Evolutionary conservation across 2,888 invertebrate species (phyloP), one percentile per base, ranked within the genome.

Genomic region (Parnassius mnemosyne): DNA sequence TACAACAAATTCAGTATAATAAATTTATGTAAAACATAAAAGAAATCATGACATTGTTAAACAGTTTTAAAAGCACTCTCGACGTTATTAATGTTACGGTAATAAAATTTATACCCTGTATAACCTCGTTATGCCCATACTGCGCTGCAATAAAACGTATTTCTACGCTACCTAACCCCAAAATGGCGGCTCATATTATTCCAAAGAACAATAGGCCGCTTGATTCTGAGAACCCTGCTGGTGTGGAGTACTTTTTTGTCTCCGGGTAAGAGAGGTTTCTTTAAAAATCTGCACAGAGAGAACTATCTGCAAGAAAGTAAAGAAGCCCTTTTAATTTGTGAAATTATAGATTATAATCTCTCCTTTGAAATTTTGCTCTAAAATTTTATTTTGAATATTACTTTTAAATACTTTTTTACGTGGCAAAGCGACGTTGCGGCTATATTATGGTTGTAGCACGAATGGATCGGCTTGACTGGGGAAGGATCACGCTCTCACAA

Each of bases 111-210:
- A 20, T 10, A 50, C 16, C 34, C 3, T 34, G 34, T 34, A 34
- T 16, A 16, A 16, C 7, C 34, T 5, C 34, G 34, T 34, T 7
- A 34, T 7, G 34, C 7, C 34, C 34, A 34, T 10, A 43, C 11
- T 25, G 52, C 11, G 49, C 58, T 58, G 58, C 58, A 55, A 52
- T 56, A 59, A 62, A 61, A 64, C 61, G 53, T 59, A 53, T 61
- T 42, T 56, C 55, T 44, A 58, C 47, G 60, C 34, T 53, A 61
- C 49, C 56, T 57, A 52, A 57, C 64, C 53, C 53, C 69, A 71
- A 72, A 72, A 73, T 73, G 73, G 71, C 69, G 69, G 57, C 65
- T 64, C 63, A 68, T 68, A 74, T 74, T 74, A 74, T 73, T 66
- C 68, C 66, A 68, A 68, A 69, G 71, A 75, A 75, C 73, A 75